A percentile compares a stretch with the other conserved stretches of the same genome.
phyloP scores from a whole-genome alignment of 1,140 invertebrate genomes.

The Zaprionus nigranus region DNA sequence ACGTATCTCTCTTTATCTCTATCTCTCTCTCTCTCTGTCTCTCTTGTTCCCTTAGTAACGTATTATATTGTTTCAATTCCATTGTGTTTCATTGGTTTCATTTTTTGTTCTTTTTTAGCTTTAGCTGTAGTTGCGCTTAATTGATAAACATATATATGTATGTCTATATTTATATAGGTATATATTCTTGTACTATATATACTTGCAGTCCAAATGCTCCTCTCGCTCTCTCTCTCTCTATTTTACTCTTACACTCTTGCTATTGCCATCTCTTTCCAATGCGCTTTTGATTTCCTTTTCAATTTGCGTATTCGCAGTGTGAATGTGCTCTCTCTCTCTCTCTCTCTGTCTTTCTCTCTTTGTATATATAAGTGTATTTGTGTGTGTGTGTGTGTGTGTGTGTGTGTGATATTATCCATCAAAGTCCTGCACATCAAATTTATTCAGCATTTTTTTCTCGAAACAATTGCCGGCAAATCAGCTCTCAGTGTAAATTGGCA shows the following conservation, averaged over 20 bases:
- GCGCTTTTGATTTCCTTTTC: constrained; percentile 28
- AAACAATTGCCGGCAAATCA: constrained; percentile 31
- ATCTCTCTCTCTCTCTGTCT: not conserved
- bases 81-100: constrained; percentile 22
- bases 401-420: constrained; percentile 25
- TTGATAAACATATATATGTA: constrained; percentile 15
- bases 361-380: not conserved
- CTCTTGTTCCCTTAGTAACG: not conserved
- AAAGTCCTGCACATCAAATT: constrained; percentile 26
- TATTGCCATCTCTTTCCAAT: constrained; percentile 19
- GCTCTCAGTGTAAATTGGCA: constrained; percentile 48
- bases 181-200: constrained; percentile 6
- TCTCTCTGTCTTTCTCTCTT: not conserved
- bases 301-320: constrained; percentile 9
- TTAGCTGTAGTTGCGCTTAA: constrained; percentile 34
- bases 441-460: constrained; percentile 4
- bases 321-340: too few relatives aligned
- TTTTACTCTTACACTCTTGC: not conserved
- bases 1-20: constrained; percentile 1
- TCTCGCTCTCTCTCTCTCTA: constrained; percentile 17
- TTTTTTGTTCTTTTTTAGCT: constrained; percentile 31
- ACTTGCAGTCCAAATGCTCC: not conserved
- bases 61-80: constrained; percentile 40
- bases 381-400: not conserved
- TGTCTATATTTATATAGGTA: constrained; percentile 12